Base-by-base conservation (phyloP, 2,888 invertebrate genomes). In the Drosophila austrosaltans region DNA sequence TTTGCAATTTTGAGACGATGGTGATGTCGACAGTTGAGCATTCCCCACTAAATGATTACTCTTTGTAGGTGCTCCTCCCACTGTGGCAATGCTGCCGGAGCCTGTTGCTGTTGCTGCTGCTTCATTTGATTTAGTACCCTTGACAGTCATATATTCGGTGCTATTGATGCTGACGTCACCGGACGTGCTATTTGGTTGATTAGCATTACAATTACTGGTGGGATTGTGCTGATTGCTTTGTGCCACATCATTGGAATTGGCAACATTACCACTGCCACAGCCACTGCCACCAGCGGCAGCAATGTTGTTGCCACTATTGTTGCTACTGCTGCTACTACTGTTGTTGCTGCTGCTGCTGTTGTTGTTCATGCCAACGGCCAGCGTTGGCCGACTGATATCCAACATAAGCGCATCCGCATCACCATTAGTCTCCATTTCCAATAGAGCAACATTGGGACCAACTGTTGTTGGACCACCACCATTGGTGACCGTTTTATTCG, bases 1-100 rank as follows among this genome's bases (percentile, higher is more conserved):
- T 60, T 83, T 83, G 3, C 68, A 44, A 69, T 72, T 78, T 68
- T 76, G 71, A 53, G 76, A 72, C 54, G 81, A 58, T 28, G 75
- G 59, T 12, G 79, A 69, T 36, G 70, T 60, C 12, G 59, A 63
- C 70, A 81, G 63, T 32, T 66, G 48, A 12, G 10, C 25, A 25
- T 6, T 64, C 53, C 66, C 48, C 1, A 36, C 10, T 44, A 77
- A 58, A 72, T 79, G 81, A 59, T 73, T 87, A 30, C 75, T 58
- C 22, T 39, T 44, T 61, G 22, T 76, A 12, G 36, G 10, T 57
- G 39, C 3, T 57, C 36, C 57, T 57, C 22, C 57, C 12, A 22
- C 53, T 28, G 40, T 48, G 44, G 8, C 44, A 8, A 48, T 48
- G 44, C 39, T 65, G 69, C 36, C 36, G 10, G 36, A 36, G 36